Base-by-base conservation (phyloP, 2,113 vertebrate genomes). In the Melanostigma gelatinosum region DNA sequence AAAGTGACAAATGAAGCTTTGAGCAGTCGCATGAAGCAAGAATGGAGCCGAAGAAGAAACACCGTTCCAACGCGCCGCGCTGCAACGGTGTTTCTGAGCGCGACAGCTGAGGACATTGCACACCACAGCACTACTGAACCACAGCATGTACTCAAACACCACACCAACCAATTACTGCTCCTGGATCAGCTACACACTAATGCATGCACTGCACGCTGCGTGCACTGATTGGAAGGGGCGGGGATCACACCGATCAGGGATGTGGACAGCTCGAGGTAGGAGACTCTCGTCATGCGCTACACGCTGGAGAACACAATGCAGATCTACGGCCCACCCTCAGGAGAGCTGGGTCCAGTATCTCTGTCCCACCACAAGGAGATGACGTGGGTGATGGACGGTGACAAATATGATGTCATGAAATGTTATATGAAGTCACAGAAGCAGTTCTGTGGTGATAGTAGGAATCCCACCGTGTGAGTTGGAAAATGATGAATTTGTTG, bases 101-200 rank as follows among this genome's bases (percentile, higher is more conserved):
- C 50, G 63, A 80, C 50, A 88, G 82, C 58, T 22, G 82, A 89
- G 83, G 77, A 86, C 83, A 15, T 42, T 15, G 36, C 84, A 91
- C 88, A 88, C 90, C 93, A 93, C 90, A 62, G 87, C 92, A 89
- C 91, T 79, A 91, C 92, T 72, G 78, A 79, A 65, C 87, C 90
- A 91, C 80, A 87, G 66, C 83, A 80, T 88, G 81, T 84, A 83
- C 80, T 40, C 24, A 83, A 64, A 64, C 71, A 54, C 34, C 75
- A 86, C 78, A 75, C 24, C 38, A 12, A 52, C 29, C 67, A 24
- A 18, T 50, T 44, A 40, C 66, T 64, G 69, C 68, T 32, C 34
- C 55, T 54, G 50, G 34, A 64, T 40, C 42, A 75, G 48, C 52
- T 66, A 38, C 70, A 70, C 62, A 77, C 68, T 24, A 8, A n/a